Evolutionary conservation across 2,888 invertebrate species (phyloP).

Genomic region (Ennomos erosarius): DNA sequence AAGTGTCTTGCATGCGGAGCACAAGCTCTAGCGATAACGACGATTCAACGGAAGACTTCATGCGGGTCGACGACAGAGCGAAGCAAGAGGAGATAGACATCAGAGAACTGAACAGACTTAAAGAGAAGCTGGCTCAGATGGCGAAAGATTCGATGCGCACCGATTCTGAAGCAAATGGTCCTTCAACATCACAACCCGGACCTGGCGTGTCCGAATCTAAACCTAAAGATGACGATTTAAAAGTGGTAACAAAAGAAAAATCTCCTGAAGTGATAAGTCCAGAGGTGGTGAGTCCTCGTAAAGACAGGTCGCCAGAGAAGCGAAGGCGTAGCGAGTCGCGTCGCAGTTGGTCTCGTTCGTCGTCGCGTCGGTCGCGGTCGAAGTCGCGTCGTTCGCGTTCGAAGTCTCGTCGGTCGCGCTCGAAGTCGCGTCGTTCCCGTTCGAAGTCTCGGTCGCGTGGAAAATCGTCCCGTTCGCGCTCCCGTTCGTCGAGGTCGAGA

Average conservation of each 20-base stretch:
- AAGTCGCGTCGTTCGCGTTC: conserved; percentile 48
- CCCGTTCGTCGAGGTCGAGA: conserved; percentile 55
- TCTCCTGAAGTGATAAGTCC: conserved; percentile 23
- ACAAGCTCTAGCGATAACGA: conserved; percentile 86
- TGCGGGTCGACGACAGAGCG: conserved; percentile 77
- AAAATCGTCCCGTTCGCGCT: conserved; percentile 46
- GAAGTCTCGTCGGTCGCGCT: conserved; percentile 41
- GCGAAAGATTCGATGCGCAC: conserved; percentile 85
- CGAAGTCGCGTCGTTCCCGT: conserved; percentile 34
- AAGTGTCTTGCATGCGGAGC: conserved; percentile 83
- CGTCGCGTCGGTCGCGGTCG: conserved; percentile 63
- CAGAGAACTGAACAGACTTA: conserved; percentile 88
- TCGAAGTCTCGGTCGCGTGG: conserved; percentile 47
- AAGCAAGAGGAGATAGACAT: conserved; percentile 85
- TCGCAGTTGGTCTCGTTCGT: conserved; percentile 66
- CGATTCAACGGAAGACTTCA: conserved; percentile 83
- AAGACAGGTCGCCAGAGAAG: conserved; percentile 56
- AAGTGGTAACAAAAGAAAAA: conserved; percentile 32
- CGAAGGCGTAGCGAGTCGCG: conserved; percentile 51
- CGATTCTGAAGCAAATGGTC: conserved; percentile 54
- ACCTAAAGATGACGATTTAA: conserved; percentile 14
- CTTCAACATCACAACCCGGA: conserved; percentile 55
- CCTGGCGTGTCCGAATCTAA: conserved; percentile 8
- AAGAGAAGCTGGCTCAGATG: conserved; percentile 88
- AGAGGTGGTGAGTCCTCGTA: conserved; percentile 46